A percentile compares a stretch with the other conserved stretches of the same genome.
Conservation (phyloP, 1,140 invertebrate genomes). For the Pseudomyrmex concolor region DNA sequence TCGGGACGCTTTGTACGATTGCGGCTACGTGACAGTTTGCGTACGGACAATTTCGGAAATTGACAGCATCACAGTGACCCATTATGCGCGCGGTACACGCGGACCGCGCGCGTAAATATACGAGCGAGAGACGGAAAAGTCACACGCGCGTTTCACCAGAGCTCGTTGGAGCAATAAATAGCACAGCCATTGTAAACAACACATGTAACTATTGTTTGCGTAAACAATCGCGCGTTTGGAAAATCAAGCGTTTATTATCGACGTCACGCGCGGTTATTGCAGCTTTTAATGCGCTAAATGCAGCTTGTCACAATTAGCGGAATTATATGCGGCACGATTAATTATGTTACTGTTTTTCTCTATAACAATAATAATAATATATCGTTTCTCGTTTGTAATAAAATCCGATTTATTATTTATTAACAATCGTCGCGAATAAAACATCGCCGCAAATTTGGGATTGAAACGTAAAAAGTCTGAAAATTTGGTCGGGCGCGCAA, state of each 20-base stretch:
- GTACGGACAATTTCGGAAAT: slow-evolving; percentile 70
- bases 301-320: neutral
- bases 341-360: neutral
- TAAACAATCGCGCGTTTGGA: slow-evolving; percentile 18
- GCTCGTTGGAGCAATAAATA: slow-evolving; percentile 41
- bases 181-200: neutral
- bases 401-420: neutral
- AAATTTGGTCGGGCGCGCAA: too few relatives aligned
- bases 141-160: neutral
- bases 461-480: too few relatives aligned
- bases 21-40: slow-evolving; percentile 42
- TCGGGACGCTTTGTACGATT: slow-evolving; percentile 22
- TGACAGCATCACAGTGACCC: slow-evolving; percentile 55
- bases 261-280: neutral
- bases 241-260: slow-evolving; percentile 9
- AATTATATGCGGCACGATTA: neutral
- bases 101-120: slow-evolving; percentile 20
- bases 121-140: slow-evolving; percentile 30
- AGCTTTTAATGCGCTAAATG: too few relatives aligned
- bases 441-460: too few relatives aligned
- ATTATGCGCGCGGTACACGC: slow-evolving; percentile 25
- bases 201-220: slow-evolving; percentile 12
- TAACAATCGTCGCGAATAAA: neutral
- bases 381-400: neutral
- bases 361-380: too few relatives aligned